These are phyloP conservation scores for Lucilia cuprina DNA, from an alignment of 1,140 invertebrate species.

Conservation along the genomic window DNA sequence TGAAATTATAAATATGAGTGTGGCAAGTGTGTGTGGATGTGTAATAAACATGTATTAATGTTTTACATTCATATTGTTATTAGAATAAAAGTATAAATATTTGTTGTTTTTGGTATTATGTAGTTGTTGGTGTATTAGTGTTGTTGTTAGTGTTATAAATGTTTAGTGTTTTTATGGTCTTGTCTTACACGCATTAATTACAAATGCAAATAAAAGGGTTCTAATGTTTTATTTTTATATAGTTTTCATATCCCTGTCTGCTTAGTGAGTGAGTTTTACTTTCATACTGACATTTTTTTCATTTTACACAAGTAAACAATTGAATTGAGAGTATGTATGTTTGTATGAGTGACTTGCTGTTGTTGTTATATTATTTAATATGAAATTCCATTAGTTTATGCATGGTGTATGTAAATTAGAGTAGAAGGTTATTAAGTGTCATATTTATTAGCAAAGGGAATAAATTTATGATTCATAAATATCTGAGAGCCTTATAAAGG, in stretches of 20 bases:
- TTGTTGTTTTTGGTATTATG: slow-evolving; percentile 16
- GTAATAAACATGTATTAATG: slow-evolving; percentile 13
- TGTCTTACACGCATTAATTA: slow-evolving; percentile 30
- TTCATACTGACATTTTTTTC: not conserved
- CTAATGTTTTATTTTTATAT: slow-evolving; percentile 11
- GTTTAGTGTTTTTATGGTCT: slow-evolving; percentile 28
- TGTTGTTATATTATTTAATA: not conserved
- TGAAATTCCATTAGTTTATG: slow-evolving; percentile 26
- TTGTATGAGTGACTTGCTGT: not conserved
- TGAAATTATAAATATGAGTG: slow-evolving; percentile 3
- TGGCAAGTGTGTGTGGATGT: not conserved
- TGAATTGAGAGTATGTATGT: too few relatives aligned
- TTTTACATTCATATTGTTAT: slow-evolving; percentile 31
- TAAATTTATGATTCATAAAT: slow-evolving; percentile 28
- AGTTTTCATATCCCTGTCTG: not conserved
- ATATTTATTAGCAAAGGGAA: slow-evolving; percentile 25
- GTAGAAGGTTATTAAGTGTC: slow-evolving; percentile 25
- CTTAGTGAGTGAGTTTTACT: not conserved
- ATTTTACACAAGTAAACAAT: not conserved
- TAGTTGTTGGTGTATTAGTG: not conserved
- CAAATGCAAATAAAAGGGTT: slow-evolving; percentile 33
- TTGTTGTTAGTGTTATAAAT: not conserved
- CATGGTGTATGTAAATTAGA: slow-evolving; percentile 23
- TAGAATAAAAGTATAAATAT: slow-evolving; percentile 13
- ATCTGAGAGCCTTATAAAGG: not conserved